These are phyloP conservation scores for Darevskia mixta DNA, from an alignment of 2,797 vertebrate species.

Conservation along the genomic window DNA sequence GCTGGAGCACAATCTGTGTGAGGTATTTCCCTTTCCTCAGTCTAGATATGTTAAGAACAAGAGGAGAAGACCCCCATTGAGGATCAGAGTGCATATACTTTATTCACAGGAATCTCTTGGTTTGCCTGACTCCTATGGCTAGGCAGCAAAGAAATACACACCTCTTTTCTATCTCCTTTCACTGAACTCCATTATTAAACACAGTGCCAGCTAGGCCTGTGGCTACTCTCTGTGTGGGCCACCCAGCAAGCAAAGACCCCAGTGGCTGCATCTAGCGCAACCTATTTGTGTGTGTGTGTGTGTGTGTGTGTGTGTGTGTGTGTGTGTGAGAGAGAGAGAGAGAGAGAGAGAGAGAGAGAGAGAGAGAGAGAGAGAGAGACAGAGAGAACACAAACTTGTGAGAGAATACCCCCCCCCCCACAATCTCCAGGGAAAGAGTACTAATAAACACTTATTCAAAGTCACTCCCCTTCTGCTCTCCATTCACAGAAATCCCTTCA, in stretches of 20 bases:
- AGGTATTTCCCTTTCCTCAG: background rate
- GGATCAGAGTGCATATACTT: background rate
- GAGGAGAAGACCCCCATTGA: background rate
- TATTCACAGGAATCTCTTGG: background rate
- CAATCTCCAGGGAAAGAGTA: background rate
- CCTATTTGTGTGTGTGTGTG: background rate
- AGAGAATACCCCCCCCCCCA: background rate
- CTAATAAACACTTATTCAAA: constrained; percentile 6
- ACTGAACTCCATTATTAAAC: background rate
- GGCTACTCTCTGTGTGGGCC: constrained; percentile 14
- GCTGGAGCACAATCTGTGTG: background rate
- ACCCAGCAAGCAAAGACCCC: constrained; percentile 23
- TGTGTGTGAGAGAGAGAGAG: too few relatives aligned
- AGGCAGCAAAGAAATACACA: background rate
- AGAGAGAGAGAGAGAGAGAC: background rate
- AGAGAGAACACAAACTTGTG: background rate
- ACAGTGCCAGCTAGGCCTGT: constrained; percentile 5
- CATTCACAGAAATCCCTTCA: constrained; percentile 3
- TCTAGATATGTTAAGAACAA: background rate
- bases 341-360: background rate
- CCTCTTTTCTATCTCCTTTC: background rate
- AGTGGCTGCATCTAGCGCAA: background rate
- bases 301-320: too few relatives aligned
- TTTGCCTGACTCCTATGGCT: constrained; percentile 1
- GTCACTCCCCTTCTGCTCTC: background rate